phyloP scores from a whole-genome alignment of 2,797 vertebrate species.

The Sphenopsis melanotis region DNA sequence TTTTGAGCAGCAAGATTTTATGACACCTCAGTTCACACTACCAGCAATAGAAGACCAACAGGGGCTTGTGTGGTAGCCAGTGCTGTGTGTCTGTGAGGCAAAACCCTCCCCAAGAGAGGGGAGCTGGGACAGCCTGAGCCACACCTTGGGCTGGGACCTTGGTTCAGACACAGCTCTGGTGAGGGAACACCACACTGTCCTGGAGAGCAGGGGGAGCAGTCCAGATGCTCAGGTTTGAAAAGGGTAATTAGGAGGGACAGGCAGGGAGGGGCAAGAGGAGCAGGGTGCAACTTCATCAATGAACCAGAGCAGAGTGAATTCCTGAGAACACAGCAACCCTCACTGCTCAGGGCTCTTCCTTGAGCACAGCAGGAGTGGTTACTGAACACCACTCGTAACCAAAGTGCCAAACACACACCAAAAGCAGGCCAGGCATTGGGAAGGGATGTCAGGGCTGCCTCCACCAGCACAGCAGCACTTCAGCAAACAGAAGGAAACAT shows the following conservation, averaged over 20 bases:
- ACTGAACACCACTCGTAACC: background rate
- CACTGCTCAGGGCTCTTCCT: background rate
- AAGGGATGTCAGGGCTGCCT: background rate
- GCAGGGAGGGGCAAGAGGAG: background rate
- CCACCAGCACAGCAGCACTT: background rate
- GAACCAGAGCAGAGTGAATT: background rate
- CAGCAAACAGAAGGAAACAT: background rate
- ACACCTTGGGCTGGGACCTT: background rate
- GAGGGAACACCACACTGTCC: background rate
- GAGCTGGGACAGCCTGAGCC: background rate
- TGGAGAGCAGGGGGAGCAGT: background rate
- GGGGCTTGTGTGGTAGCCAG: background rate
- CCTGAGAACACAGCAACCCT: background rate
- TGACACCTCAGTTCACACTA: background rate
- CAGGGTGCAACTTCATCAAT: background rate
- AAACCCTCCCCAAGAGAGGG: background rate
- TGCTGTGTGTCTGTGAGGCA: background rate
- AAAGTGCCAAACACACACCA: background rate
- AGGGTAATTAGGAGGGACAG: background rate
- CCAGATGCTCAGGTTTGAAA: background rate
- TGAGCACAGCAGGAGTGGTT: background rate
- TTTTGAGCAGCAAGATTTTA: background rate
- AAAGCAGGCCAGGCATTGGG: background rate
- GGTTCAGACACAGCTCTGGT: background rate
- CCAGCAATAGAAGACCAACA: background rate